Percentiles rank a stretch among this genome's conserved stretches.
Evolutionary conservation across 2,113 vertebrate species (phyloP).

Genomic region (Charina bottae): DNA sequence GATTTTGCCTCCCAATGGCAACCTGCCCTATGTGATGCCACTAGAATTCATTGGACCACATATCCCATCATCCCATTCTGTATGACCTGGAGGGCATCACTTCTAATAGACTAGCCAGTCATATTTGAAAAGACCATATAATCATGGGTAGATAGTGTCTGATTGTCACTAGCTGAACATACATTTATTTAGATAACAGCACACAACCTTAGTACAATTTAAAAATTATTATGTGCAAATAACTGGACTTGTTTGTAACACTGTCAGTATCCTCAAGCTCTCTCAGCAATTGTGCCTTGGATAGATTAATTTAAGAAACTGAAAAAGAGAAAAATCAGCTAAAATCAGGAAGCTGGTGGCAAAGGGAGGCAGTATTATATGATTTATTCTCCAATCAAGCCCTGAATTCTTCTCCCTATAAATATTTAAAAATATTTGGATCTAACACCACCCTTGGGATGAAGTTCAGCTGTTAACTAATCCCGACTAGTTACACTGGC

Average conservation of each 20-base stretch:
- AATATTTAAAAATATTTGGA: conserved; percentile 47
- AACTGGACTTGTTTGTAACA: background rate
- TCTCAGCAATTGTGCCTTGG: background rate
- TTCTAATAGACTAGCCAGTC: background rate
- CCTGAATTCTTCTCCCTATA: conserved; percentile 25
- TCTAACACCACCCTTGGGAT: conserved; percentile 27
- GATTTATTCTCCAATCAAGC: conserved; percentile 28
- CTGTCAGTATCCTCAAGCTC: background rate
- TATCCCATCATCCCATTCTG: background rate
- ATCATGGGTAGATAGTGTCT: background rate
- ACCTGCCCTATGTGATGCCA: no score
- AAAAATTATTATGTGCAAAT: background rate
- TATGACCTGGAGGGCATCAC: background rate
- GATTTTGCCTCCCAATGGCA: background rate
- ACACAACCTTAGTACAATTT: background rate
- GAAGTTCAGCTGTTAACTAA: conserved; percentile 37
- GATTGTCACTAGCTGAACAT: background rate
- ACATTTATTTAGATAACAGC: background rate
- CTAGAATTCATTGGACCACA: background rate
- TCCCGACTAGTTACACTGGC: conserved; percentile 21
- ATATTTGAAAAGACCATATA: background rate
- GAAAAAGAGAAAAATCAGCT: background rate
- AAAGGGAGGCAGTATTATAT: background rate
- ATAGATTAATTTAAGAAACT: background rate
- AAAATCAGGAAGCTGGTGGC: conserved; percentile 2